Evolutionary conservation across 92 coral and sea anemone genomes (phyloP), one percentile per base, ranked within the genome.

Genomic region (Porites lobata): DNA sequence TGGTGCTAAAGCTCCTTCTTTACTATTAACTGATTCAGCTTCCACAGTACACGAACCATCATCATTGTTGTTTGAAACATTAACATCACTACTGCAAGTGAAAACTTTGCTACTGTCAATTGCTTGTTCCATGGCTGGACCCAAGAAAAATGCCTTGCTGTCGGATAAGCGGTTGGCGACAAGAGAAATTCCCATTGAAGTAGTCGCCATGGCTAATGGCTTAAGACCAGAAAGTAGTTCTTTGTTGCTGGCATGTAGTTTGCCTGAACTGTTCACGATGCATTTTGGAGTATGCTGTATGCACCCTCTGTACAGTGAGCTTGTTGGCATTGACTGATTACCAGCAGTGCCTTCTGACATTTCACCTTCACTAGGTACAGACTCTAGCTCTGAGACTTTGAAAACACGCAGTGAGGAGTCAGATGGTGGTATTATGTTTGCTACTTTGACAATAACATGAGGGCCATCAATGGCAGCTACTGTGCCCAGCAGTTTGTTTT

Each of bases 401-500:
- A 94, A 96, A 8, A 96, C 96, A 7, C 96, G 93, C 15, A 94
- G 79, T 5, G 94, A 89, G 20, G 97, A 81, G 57, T 96, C 94
- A 47, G 72, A 80, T 7, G 88, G 80, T 20, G 92, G 69, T 43
- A 86, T 38, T 0, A 74, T 86, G 75, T 73, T 90, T 64, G 92
- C 83, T 6, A 94, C 90, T 62, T 89, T 94, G 20, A 96, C 98
- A 61, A 96, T 96, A 18, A 96, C 98, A 72, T 96, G 98, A 17
- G 98, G 97, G 8, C 98, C 98, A 90, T 96, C 98, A 13, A 94
- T 90, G 0, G 96, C 96, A 0, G 95, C 96, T 21, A 96, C 98
- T 7, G 92, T 92, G 0, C 98, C 98, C 8, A 96, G 88, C 1
- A 94, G 91, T 83, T 94, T 92, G 85, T 92, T 94, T 66, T 96